Evolutionary conservation across 2,888 invertebrate genomes (phyloP).

Genomic region (Coelinius sp.): DNA sequence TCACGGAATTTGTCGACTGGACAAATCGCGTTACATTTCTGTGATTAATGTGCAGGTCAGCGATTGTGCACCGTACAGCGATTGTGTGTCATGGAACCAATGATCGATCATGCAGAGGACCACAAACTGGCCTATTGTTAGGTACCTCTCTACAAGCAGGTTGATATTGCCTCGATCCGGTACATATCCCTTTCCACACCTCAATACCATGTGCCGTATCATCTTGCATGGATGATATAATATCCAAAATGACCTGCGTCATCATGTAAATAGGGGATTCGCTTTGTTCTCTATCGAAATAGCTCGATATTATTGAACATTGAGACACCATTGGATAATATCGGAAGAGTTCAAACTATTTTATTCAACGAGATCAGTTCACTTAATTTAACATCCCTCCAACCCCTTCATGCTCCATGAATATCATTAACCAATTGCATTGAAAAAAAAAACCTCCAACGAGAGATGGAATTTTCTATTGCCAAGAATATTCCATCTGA

Average conservation of each 20-base stretch:
- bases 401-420: background rate
- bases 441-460: background rate
- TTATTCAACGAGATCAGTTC: too few species aligned
- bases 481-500: background rate
- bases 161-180: background rate
- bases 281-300: background rate
- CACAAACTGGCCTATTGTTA: constrained; percentile 18
- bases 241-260: background rate
- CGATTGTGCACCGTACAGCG: constrained; percentile 3
- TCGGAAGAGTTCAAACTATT: background rate
- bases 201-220: background rate
- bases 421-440: background rate
- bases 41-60: constrained; percentile 21
- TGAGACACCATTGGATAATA: background rate
- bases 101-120: constrained; percentile 22
- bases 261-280: background rate
- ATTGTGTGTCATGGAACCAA: constrained; percentile 8
- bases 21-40: constrained; percentile 10
- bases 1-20: constrained; percentile 11
- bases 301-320: background rate
- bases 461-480: background rate
- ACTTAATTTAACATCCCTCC: too few species aligned
- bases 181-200: constrained; percentile 6
- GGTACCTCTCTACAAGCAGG: background rate
- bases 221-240: background rate